Base-by-base conservation (phyloP, 53 echinoderm and acorn worm genomes). In the Glandiceps talaboti region DNA sequence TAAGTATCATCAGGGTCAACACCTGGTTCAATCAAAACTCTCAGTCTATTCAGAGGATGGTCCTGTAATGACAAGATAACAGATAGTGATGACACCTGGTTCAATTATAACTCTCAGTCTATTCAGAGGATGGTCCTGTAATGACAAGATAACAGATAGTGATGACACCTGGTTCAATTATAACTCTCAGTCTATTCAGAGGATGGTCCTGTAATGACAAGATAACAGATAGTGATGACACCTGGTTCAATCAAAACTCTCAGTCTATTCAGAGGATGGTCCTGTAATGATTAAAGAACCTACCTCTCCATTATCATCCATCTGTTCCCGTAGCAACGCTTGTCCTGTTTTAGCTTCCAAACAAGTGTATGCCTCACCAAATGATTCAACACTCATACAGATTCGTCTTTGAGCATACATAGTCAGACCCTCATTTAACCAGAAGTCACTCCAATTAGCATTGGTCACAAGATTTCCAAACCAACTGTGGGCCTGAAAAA, bases 391-490 rank as follows among this genome's bases (percentile, higher is more conserved):
- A 32, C 30, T 77, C 73, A 87, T 85, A 73, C 91, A 91, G 76
- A 75, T 75, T 1, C 76, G 27, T 10, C 76, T 10, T 10, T n/a
- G 27, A 10, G 76, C 76, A n/a, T 75, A 75, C 27, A 27, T 75
- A n/a, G 76, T 75, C 12, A 75, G 26, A 10, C 27, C 27, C 29
- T 91, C 91, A 74, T 91, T 91, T 79, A 91, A 78, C 86, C 86
- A 91, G 74, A 88, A 85, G 27, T 88, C 91, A 76, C 88, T 84
- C 91, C 91, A 91, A 1, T 83, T 77, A 28, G 91, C 91, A 81
- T 88, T 86, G 76, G 91, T 91, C 27, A 91, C 91, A 14, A 88
- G 79, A 77, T 91, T 91, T 0, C 91, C 91, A 86, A 91, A 91
- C 91, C 88, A 91, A 82, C 88, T 91, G 80, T 91, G 91, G 1